Percentiles rank a stretch among this genome's conserved stretches.
phyloP scores from a whole-genome alignment of 2,797 vertebrate species.

The Vespertilio murinus region DNA sequence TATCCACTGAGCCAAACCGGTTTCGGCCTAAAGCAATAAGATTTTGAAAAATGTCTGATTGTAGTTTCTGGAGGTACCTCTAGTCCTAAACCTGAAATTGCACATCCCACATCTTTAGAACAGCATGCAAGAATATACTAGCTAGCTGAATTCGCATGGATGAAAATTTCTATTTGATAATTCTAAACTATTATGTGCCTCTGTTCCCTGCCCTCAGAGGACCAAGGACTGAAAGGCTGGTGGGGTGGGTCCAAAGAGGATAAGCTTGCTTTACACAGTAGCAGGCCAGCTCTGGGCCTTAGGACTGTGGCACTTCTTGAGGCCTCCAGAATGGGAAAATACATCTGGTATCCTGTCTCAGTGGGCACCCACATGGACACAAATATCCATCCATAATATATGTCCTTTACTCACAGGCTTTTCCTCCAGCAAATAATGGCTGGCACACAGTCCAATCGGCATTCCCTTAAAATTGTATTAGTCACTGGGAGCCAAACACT shows the following conservation, averaged over 20 bases:
- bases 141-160: neutral
- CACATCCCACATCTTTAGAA: neutral
- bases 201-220: neutral
- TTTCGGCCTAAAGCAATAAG: too few species aligned
- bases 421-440: neutral
- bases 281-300: neutral
- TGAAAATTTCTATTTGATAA: neutral
- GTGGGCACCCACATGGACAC: neutral
- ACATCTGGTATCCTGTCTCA: neutral
- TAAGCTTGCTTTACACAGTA: neutral
- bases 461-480: neutral
- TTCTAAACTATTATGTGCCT: constrained; percentile 19
- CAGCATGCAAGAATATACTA: neutral
- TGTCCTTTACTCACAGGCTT: neutral
- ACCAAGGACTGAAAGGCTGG: neutral
- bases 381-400: neutral
- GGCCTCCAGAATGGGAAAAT: neutral
- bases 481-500: neutral
- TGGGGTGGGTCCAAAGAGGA: neutral
- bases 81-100: constrained; percentile 7
- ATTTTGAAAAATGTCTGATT: neutral
- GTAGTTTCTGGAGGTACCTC: constrained; percentile 18
- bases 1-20: too few species aligned
- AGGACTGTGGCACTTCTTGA: neutral
- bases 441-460: neutral